Base-by-base conservation (phyloP, 2,888 invertebrate species). In the Celastrina argiolus region DNA sequence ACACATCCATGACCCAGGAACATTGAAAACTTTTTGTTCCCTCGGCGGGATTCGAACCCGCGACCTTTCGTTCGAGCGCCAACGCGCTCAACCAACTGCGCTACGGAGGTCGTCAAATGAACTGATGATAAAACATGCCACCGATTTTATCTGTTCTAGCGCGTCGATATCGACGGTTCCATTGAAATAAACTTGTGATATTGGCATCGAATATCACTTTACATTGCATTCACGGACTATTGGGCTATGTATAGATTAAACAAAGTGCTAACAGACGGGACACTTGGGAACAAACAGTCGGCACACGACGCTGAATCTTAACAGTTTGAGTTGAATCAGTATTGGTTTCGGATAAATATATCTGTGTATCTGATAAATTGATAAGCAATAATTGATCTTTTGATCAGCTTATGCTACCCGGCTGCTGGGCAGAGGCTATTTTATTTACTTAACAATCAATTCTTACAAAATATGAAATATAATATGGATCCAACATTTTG, bases 221-320 rank as follows among this genome's bases (percentile, higher is more conserved):
- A 51, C 51, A 51, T 51, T 26, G 51, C 51, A 26, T 51, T 51
- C 26, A 26, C 51, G 51, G 51, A 51, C 5, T 51, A 51, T 51
- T 26, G 22, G 51, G 51, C 41, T 41, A 41, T 51, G 12, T 26
- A 51, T 51, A 51, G 51, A 51, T 51, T 51, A 51, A 51, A 26
- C 51, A 51, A 51, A 22, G 36, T 36, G 51, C 22, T 51, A 51
- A 51, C 51, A 51, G 51, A 51, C 51, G 51, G 51, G 51, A 51
- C 51, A 51, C 51, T 51, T 51, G 51, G 51, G 51, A 51, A 51
- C 51, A 14, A 51, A 51, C 51, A 22, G 51, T 51, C 51, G 22
- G 10, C 22, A 12, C 51, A 2, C 51, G 1, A 18, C 18, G 10
- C 10, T 16, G 42, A 42, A 42, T 42, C 51, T 12, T 5, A 14